phyloP scores from a whole-genome alignment of 2,113 vertebrate genomes.

The Perca fluviatilis region DNA sequence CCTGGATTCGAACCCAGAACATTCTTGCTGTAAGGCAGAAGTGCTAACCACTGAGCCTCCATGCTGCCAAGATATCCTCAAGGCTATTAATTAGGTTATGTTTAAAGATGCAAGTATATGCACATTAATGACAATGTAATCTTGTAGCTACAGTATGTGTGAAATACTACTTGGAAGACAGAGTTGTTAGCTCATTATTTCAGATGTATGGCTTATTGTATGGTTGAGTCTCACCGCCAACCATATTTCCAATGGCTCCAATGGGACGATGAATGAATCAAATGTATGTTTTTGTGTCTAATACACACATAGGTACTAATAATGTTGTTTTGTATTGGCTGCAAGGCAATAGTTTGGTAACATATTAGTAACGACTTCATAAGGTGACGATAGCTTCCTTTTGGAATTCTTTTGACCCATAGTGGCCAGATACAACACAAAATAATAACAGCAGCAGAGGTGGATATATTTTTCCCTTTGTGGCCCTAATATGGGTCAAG shows the following conservation, averaged over 20 bases:
- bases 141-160: background rate
- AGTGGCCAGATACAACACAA: background rate
- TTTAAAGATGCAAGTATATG: slow-evolving; percentile 15
- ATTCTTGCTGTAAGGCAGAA: too few species aligned
- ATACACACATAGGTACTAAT: background rate
- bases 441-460: background rate
- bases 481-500: background rate
- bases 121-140: slow-evolving; percentile 7
- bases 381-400: background rate
- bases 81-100: slow-evolving; percentile 11
- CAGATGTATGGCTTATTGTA: background rate
- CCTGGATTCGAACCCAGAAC: too few species aligned
- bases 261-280: background rate
- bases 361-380: background rate
- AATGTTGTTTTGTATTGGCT: background rate
- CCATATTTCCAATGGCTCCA: background rate
- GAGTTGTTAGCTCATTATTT: background rate
- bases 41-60: too few species aligned
- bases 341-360: too few species aligned
- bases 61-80: slow-evolving; percentile 1
- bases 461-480: background rate
- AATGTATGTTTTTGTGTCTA: background rate
- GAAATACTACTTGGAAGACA: background rate
- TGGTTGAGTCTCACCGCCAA: background rate
- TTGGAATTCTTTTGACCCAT: background rate